These are phyloP conservation scores for Tadarida brasiliensis DNA, from an alignment of 2,797 vertebrate species.

Conservation along the genomic window DNA sequence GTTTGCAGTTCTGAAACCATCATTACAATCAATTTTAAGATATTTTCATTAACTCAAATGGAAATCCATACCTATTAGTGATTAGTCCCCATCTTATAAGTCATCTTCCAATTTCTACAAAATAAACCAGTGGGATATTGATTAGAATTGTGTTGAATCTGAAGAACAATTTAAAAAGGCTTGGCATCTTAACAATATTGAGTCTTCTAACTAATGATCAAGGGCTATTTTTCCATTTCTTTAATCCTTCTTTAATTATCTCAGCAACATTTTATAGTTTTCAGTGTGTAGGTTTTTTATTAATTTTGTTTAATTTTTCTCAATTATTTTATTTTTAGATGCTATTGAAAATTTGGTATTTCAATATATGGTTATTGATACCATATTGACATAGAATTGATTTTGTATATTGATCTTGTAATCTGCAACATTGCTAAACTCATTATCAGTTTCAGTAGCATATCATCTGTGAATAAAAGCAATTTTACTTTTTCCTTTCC, in stretches of 20 bases:
- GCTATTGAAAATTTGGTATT: background rate
- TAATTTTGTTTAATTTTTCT: background rate
- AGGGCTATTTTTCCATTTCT: background rate
- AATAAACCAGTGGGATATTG: background rate
- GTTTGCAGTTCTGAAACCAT: background rate
- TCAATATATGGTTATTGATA: background rate
- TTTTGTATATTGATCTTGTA: background rate
- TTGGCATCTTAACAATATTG: background rate
- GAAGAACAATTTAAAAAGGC: background rate
- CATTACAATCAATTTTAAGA: too few species aligned
- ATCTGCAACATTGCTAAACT: background rate
- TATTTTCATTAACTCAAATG: background rate
- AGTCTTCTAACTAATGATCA: background rate
- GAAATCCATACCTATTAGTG: background rate
- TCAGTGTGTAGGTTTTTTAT: background rate
- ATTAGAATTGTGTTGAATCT: background rate
- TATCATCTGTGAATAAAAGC: slow-evolving; percentile 4
- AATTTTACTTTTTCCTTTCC: slow-evolving; percentile 14
- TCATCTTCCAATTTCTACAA: background rate
- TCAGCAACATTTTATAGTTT: slow-evolving; percentile 25
- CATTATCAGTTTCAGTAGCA: slow-evolving; percentile 8
- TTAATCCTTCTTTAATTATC: background rate
- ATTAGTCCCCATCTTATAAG: background rate
- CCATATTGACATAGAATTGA: slow-evolving; percentile 19
- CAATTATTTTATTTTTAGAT: slow-evolving; percentile 3